Conservation (phyloP, 2,797 vertebrate species). For the Gallinago solitaria region DNA sequence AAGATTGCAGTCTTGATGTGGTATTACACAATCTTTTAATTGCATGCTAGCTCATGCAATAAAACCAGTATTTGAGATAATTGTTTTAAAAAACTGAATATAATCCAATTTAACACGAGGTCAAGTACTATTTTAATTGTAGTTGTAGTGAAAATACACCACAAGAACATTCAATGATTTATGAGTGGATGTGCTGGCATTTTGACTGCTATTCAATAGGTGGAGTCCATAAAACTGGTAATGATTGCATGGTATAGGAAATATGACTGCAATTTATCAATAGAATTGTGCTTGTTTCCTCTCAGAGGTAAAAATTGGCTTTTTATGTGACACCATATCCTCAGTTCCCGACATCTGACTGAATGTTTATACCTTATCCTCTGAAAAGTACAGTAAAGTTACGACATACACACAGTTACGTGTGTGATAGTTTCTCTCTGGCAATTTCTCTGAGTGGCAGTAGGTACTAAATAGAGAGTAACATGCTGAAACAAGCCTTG, state of each 20-base stretch:
- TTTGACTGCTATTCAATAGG: neutral
- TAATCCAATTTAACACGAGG: neutral
- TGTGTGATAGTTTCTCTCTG: neutral
- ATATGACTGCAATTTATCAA: neutral
- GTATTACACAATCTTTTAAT: neutral
- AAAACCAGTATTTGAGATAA: neutral
- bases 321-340: neutral
- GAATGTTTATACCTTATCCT: neutral
- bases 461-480: neutral
- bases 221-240: neutral
- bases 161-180: neutral
- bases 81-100: neutral
- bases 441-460: neutral
- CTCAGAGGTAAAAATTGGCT: neutral
- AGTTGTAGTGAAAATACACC: neutral
- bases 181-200: neutral
- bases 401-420: accelerated
- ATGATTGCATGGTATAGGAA: neutral
- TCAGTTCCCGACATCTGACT: neutral
- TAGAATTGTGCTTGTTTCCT: neutral
- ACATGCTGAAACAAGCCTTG: neutral
- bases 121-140: neutral
- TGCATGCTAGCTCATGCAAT: neutral
- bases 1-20: neutral
- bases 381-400: neutral